These are phyloP conservation scores for Pteropus rufus DNA, from an alignment of 2,797 vertebrate genomes.

Conservation along the genomic window DNA sequence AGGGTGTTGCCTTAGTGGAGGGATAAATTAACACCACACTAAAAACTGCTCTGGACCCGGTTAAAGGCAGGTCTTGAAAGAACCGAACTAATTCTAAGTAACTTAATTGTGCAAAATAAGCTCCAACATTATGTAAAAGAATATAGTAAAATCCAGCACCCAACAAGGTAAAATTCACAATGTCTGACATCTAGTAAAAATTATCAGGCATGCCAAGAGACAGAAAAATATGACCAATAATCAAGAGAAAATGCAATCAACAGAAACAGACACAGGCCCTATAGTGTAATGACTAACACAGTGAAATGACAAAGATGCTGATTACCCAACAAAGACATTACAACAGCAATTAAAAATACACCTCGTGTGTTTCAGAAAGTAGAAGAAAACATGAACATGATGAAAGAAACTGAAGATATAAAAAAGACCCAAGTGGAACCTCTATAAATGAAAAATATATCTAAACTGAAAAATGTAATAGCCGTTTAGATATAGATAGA, in stretches of 20 bases:
- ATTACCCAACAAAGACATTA: not conserved
- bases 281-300: not conserved
- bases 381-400: not conserved
- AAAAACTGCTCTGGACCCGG: not conserved
- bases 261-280: not conserved
- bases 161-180: not conserved
- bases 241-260: not conserved
- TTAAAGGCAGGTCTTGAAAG: not conserved
- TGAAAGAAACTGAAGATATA: not conserved
- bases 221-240: not conserved
- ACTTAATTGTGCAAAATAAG: not conserved
- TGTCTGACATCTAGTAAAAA: not conserved
- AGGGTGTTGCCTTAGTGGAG: not conserved
- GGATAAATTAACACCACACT: not conserved
- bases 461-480: not conserved
- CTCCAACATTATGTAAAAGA: not conserved
- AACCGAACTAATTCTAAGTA: not conserved
- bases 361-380: not conserved
- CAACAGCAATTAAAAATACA: not conserved
- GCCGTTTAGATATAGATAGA: not conserved
- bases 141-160: not conserved
- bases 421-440: not conserved
- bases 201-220: not conserved
- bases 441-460: not conserved
- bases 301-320: not conserved